Base-by-base conservation (phyloP, 1,140 invertebrate genomes). In the Elymnias hypermnestra region DNA sequence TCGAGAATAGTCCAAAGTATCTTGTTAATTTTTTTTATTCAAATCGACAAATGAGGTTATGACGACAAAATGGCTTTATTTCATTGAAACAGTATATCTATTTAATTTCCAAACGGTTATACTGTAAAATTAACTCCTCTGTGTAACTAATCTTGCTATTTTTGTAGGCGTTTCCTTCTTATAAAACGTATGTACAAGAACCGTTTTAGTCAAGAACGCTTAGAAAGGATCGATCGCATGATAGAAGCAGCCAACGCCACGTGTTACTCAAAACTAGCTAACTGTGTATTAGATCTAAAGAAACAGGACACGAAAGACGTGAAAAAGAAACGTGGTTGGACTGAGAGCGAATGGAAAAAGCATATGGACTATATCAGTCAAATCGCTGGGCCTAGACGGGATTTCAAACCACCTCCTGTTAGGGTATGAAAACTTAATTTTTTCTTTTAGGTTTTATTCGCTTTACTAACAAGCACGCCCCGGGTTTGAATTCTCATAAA, bases 261-360 rank as follows among this genome's bases (percentile, higher is more conserved):
- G 0, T 53, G 57, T 13, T 85, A 85, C 23, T 62, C 75, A 0
- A 85, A 85, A 15, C 44, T 83, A 5, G 82, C 78, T 0, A 76
- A 78, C 41, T 82, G 75, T 19, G 69, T 76, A 2, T 5, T 83
- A 2, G 75, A 78, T 39, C 56, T 83, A 0, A 85, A 81, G 57
- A 81, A 81, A 28, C 53, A 66, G 23, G 70, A 78, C 12, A 48
- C 52, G 1, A 75, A 77, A 40, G 78, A 85, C 0, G 31, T 72
- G 2, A 82, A 78, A 41, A 82, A 79, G 58, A 83, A 78, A 47
- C 53, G 54, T 1, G 72, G 64, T 0, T 83, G 78, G 78, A 61
- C 65, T 0, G 78, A 83, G 41, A 76, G 60, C 19, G 82, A 85
- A 7, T 79, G 78, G 78, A 82, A 82, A 51, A 85, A 83, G 39